Evolutionary conservation across 1,140 invertebrate genomes (phyloP).

Genomic region (Drosophila hydei): DNA sequence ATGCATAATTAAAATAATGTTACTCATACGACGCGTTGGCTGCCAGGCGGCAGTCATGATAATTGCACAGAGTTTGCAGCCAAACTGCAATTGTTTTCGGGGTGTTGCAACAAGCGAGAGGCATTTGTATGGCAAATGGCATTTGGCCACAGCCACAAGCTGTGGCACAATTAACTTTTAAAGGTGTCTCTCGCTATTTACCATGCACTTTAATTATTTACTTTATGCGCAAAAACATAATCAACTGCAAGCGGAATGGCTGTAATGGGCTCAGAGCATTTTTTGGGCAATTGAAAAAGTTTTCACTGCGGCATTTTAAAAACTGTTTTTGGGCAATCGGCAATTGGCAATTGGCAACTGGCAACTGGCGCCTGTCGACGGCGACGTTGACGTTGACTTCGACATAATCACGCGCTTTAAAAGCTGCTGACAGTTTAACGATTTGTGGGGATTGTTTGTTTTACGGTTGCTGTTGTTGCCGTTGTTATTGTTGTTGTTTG

Average conservation of each 20-base stretch:
- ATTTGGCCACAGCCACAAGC: constrained; percentile 4
- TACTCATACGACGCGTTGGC: constrained; percentile 71
- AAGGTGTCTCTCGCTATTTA: constrained; percentile 16
- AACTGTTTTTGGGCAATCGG: constrained; percentile 35
- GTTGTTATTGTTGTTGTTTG: constrained; percentile 31
- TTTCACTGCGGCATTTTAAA: constrained; percentile 63
- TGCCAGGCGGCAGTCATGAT: constrained; percentile 50
- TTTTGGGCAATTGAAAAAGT: constrained; percentile 69
- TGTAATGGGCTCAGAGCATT: constrained; percentile 34
- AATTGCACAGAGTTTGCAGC: constrained; percentile 44
- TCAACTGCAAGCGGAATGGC: constrained; percentile 8
- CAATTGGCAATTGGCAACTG: constrained; percentile 8
- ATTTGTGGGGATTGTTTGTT: constrained; percentile 81
- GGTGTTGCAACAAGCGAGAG: constrained; percentile 12
- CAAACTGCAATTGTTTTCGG: constrained; percentile 6
- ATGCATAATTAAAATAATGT: constrained; percentile 77
- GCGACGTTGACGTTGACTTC: constrained; percentile 53
- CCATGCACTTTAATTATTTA: constrained; percentile 19
- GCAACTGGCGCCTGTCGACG: constrained; percentile 44
- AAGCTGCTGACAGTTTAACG: constrained; percentile 82
- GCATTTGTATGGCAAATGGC: constrained; percentile 2
- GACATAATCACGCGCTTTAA: constrained; percentile 81
- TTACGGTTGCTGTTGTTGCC: constrained; percentile 40
- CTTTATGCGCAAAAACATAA: constrained; percentile 16
- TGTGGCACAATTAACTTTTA: constrained; percentile 19